These are phyloP conservation scores for Cydia amplana DNA, from an alignment of 1,140 invertebrate genomes.

Conservation along the genomic window DNA sequence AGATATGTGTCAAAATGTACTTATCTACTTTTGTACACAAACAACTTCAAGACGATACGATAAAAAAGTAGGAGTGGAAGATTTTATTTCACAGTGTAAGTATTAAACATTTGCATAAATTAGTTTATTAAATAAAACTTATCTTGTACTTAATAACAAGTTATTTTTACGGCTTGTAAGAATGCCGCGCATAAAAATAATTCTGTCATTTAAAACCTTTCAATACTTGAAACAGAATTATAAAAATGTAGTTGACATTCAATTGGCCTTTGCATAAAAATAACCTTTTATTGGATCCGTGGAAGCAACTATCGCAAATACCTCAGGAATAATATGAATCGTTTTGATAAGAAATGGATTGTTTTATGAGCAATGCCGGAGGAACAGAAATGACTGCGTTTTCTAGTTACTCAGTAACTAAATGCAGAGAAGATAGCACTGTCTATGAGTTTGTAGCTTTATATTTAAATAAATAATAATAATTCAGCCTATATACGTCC, in stretches of 20 bases:
- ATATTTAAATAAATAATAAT: too few relatives aligned
- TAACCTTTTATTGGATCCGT: not conserved
- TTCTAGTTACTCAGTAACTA: not conserved
- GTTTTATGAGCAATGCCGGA: not conserved
- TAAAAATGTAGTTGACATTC: constrained; percentile 15
- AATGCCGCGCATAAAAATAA: not conserved
- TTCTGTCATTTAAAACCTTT: not conserved
- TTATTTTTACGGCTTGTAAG: not conserved
- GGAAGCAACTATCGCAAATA: constrained; percentile 11
- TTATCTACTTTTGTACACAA: too few relatives aligned
- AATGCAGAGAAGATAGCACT: not conserved
- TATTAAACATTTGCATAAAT: not conserved
- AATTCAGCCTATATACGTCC: too few relatives aligned
- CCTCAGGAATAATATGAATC: not conserved
- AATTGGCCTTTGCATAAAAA: constrained; percentile 14
- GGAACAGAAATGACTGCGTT: not conserved
- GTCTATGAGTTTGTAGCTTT: not conserved
- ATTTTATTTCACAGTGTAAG: not conserved
- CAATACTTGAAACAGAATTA: constrained; percentile 1
- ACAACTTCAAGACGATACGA: too few relatives aligned
- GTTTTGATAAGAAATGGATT: not conserved
- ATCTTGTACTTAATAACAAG: not conserved
- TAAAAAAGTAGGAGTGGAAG: not conserved
- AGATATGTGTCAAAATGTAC: too few relatives aligned
- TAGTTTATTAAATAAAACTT: not conserved